Evolutionary conservation across 1,140 invertebrate genomes (phyloP).

Genomic region (Drosophila burlai): DNA sequence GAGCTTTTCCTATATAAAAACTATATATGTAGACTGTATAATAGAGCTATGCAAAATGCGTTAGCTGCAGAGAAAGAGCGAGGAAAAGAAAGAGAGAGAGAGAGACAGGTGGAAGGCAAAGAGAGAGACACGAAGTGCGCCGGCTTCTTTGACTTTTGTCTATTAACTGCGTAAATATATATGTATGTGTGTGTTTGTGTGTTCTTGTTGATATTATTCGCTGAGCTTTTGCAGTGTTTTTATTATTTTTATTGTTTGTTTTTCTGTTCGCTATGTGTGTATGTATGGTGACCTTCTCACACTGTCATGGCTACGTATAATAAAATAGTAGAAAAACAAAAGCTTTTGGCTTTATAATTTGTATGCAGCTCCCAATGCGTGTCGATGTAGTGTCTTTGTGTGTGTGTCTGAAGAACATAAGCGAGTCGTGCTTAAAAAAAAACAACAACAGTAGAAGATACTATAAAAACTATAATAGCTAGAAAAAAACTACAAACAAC

Average conservation of each 20-base stretch:
- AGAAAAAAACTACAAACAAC: constrained; percentile 30
- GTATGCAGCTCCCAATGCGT: constrained; percentile 77
- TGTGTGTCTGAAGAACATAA: constrained; percentile 75
- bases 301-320: constrained; percentile 84
- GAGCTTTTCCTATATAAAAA: constrained; percentile 39
- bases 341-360: constrained; percentile 81
- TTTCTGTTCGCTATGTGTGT: constrained; percentile 19
- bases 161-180: constrained; percentile 73
- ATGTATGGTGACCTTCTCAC: constrained; percentile 81
- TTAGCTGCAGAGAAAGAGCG: constrained; percentile 46
- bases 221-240: constrained; percentile 58
- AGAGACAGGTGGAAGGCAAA: constrained; percentile 31
- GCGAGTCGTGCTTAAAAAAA: constrained; percentile 69
- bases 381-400: constrained; percentile 22
- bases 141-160: constrained; percentile 73
- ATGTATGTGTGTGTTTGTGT: constrained; percentile 10
- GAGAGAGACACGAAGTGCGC: constrained; percentile 51
- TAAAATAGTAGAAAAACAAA: constrained; percentile 78
- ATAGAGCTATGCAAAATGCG: constrained; percentile 67
- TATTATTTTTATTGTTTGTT: constrained; percentile 38
- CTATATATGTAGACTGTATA: background rate
- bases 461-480: constrained; percentile 17
- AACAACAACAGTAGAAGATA: constrained; percentile 45
- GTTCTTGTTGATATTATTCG: constrained; percentile 31
- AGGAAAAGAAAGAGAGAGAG: constrained; percentile 20